phyloP scores from a whole-genome alignment of 2,113 vertebrate genomes.

The Conger conger region DNA sequence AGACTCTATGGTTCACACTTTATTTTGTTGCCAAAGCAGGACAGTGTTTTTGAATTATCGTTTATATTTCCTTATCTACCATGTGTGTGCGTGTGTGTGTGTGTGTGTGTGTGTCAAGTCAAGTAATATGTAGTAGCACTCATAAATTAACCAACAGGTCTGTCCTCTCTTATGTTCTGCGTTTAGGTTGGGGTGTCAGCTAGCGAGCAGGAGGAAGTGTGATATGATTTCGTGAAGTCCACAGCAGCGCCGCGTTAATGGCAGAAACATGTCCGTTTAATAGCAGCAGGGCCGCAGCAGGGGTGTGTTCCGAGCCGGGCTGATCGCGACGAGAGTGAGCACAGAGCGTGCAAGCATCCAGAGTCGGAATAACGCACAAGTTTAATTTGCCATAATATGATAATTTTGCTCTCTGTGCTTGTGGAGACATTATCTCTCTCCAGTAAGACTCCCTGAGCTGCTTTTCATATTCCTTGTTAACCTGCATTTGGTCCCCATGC shows the following conservation, averaged over 20 bases:
- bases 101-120: neutral
- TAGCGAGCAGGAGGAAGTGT: neutral
- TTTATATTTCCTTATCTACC: neutral
- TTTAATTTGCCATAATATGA: slow-evolving; percentile 22
- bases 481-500: slow-evolving; percentile 45
- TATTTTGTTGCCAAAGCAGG: neutral
- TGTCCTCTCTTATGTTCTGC: neutral
- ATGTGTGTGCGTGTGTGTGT: no score
- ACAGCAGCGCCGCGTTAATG: neutral
- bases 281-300: neutral
- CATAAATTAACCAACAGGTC: neutral
- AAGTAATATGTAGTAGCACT: no score
- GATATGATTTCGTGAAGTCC: neutral
- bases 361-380: slow-evolving; percentile 15
- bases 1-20: neutral
- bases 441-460: slow-evolving; percentile 42
- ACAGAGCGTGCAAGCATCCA: neutral
- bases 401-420: slow-evolving; percentile 16
- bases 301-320: neutral
- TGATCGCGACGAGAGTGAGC: neutral
- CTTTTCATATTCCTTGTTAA: slow-evolving; percentile 55
- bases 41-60: neutral
- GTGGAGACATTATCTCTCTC: slow-evolving; percentile 28
- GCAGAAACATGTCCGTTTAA: slow-evolving; percentile 2
- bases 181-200: neutral